Evolutionary conservation across 1,140 invertebrate genomes (phyloP).

Genomic region (Papilio polyxenes): DNA sequence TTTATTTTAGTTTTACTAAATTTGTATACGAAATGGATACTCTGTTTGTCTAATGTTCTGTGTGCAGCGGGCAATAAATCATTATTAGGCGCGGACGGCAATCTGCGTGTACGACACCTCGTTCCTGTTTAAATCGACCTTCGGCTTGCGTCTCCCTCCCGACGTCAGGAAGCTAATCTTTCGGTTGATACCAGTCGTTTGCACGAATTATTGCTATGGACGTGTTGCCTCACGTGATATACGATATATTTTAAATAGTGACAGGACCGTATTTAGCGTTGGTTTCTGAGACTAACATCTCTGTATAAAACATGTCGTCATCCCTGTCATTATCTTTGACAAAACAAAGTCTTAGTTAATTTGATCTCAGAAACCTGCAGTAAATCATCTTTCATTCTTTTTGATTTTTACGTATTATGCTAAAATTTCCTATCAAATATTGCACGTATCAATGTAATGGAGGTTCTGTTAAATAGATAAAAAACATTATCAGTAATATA

Average conservation of each 20-base stretch:
- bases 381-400: too few species aligned
- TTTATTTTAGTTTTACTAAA: background rate
- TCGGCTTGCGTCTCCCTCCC: constrained; percentile 57
- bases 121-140: constrained; percentile 72
- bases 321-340: too few species aligned
- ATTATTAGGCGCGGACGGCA: constrained; percentile 69
- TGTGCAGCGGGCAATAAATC: constrained; percentile 66
- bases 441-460: background rate
- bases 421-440: too few species aligned
- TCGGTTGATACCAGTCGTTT: constrained; percentile 48
- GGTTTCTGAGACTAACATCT: too few species aligned
- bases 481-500: background rate
- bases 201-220: constrained; percentile 3
- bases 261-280: too few species aligned
- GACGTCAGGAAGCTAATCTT: constrained; percentile 65
- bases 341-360: too few species aligned
- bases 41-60: constrained; percentile 49
- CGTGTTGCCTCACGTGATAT: background rate
- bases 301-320: too few species aligned
- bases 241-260: too few species aligned
- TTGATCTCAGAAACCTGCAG: too few species aligned
- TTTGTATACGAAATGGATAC: background rate
- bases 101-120: constrained; percentile 64
- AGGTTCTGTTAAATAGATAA: background rate
- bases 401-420: too few species aligned